Percentiles rank a stretch among this genome's conserved stretches.
These are phyloP conservation scores for Arothron firmamentum DNA, from an alignment of 2,113 vertebrate genomes.

Conservation along the genomic window DNA sequence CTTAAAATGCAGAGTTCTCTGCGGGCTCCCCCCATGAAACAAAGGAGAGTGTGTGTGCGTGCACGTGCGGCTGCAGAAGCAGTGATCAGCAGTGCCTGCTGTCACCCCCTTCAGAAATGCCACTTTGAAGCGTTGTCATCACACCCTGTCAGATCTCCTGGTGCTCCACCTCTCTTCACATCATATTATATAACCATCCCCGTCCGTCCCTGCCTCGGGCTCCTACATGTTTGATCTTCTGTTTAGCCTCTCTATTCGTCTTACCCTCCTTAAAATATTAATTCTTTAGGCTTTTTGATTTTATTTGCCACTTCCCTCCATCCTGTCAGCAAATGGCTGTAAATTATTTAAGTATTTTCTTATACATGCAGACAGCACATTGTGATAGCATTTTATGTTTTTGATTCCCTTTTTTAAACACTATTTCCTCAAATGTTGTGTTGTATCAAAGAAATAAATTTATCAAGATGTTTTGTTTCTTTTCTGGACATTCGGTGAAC, in stretches of 20 bases:
- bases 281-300: not conserved
- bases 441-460: too few relatives aligned
- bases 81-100: slow-evolving; percentile 44
- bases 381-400: too few relatives aligned
- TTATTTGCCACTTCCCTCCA: slow-evolving; percentile 3
- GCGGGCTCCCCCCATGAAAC: slow-evolving; percentile 2
- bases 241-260: slow-evolving; percentile 16
- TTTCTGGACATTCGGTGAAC: too few relatives aligned
- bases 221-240: not conserved
- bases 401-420: too few relatives aligned
- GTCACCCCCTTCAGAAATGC: slow-evolving; percentile 42
- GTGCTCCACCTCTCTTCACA: slow-evolving; percentile 31
- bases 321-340: not conserved
- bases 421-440: too few relatives aligned
- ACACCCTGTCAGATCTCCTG: slow-evolving; percentile 35
- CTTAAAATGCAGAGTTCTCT: slow-evolving; percentile 2
- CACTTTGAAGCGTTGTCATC: slow-evolving; percentile 46
- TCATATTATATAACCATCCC: slow-evolving; percentile 53
- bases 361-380: not conserved
- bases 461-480: too few relatives aligned
- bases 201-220: slow-evolving; percentile 1
- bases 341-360: not conserved
- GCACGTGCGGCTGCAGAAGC: slow-evolving; percentile 19
- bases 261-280: slow-evolving; percentile 13
- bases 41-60: slow-evolving; percentile 14